A percentile compares a stretch with the other conserved stretches of the same genome.
Conservation (phyloP, 2,113 vertebrate species). For the Chauna torquata region DNA sequence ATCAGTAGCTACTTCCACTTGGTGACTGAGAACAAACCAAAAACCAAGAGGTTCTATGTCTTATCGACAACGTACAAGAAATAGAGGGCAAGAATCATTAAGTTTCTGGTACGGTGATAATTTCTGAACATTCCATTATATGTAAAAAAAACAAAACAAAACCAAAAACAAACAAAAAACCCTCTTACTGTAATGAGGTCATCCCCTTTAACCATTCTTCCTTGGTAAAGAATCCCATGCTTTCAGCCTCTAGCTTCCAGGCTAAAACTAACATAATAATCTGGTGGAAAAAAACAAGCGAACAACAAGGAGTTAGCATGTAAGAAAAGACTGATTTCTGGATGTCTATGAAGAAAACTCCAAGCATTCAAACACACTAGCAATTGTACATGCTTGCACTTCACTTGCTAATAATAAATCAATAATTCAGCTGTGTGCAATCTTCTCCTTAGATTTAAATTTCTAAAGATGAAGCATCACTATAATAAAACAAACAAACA, state of each 20-base stretch:
- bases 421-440: neutral
- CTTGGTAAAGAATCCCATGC: constrained; percentile 98
- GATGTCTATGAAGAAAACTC: neutral
- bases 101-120: neutral
- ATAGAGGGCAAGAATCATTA: neutral
- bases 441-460: neutral
- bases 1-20: neutral
- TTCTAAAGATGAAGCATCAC: neutral
- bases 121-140: neutral
- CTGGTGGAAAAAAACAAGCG: constrained; percentile 56
- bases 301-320: constrained; percentile 9
- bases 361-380: neutral
- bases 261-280: constrained; percentile 98
- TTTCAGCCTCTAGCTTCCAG: constrained; percentile 95
- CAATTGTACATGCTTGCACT: neutral
- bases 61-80: neutral
- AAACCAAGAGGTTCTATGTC: neutral
- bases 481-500: neutral
- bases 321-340: constrained; percentile 26
- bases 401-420: neutral
- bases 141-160: neutral
- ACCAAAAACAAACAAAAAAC: neutral
- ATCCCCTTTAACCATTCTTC: constrained; percentile 98
- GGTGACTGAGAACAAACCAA: neutral
- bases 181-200: constrained; percentile 93